Evolutionary conservation across 2,888 invertebrate species (phyloP), one percentile per base, ranked within the genome.

Genomic region (Lepidocyrtoides sp.): DNA sequence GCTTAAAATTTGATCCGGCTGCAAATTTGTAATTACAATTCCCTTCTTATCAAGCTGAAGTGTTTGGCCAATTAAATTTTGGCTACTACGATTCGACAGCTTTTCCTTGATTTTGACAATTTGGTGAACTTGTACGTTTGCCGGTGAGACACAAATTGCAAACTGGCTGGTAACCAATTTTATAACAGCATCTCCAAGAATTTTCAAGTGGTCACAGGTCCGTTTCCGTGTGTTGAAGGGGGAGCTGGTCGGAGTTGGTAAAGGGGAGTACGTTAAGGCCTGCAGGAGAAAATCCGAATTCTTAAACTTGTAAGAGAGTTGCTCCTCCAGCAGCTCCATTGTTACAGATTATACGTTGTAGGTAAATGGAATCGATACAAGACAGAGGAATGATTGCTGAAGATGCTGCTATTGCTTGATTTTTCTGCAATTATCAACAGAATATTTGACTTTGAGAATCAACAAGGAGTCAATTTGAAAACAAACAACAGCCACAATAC

Each of bases 171-270:
- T 75, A 3, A 72, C 3, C 57, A 85, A 26, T 48, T 85, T 85
- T 51, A 85, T 57, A 10, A 85, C 85, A 75, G 69, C 69, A 32
- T 85, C 85, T 2, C 85, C 85, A 0, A 85, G 12, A 32, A 75
- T 20, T 20, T 85, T 85, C 57, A 85, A 44, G 14, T 72, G 32
- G 26, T 85, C 84, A 36, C 84, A 84, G 29, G 84, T 85, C 2
- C 41, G 54, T 36, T 85, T 72, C 14, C 17, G 36, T 0, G 51
- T 14, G 51, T 51, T 77, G 5, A 77, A 77, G 0, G 77, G 77
- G 5, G 77, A 77, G 32, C 51, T 77, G 26, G 48, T 51, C 8
- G 48, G 26, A 0, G 48, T 77, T n/a, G 12, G 44, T 0, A 77
- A 23, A 14, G 77, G 29, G 4, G 72, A 10, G 41, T 85, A 44